These are phyloP conservation scores for Drosophila saltans DNA, from an alignment of 1,140 invertebrate genomes.

Conservation along the genomic window DNA sequence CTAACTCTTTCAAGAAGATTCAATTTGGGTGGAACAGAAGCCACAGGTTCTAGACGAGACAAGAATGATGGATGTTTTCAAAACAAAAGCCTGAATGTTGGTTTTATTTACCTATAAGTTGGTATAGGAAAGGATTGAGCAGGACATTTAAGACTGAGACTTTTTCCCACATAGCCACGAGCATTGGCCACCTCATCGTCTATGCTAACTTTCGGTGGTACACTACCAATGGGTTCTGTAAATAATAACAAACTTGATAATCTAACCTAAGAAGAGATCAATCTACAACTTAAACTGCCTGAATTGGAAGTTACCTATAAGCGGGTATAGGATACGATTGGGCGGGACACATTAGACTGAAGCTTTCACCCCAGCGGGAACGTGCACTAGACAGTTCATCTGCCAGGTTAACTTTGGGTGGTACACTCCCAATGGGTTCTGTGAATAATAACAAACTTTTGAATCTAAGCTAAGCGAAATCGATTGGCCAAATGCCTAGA, in stretches of 20 bases:
- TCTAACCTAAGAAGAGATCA: not conserved
- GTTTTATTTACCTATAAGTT: constrained; percentile 84
- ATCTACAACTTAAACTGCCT: constrained; percentile 37
- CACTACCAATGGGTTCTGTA: constrained; percentile 90
- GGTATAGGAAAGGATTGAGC: constrained; percentile 88
- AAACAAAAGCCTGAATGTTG: constrained; percentile 57
- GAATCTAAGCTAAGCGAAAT: constrained; percentile 14
- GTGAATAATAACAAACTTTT: constrained; percentile 29
- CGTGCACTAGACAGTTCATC: constrained; percentile 88
- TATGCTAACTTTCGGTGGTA: constrained; percentile 89
- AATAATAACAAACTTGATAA: constrained; percentile 13
- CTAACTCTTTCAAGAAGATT: constrained; percentile 84
- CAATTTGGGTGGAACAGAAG: constrained; percentile 83
- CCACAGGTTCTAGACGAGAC: constrained; percentile 43
- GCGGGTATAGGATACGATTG: constrained; percentile 87
- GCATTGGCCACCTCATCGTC: constrained; percentile 89
- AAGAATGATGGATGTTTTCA: not conserved
- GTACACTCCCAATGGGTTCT: constrained; percentile 90
- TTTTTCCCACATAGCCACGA: constrained; percentile 68
- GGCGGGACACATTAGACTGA: constrained; percentile 86
- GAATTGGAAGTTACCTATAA: constrained; percentile 84
- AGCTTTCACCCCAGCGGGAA: constrained; percentile 63
- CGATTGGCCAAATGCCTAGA: not conserved
- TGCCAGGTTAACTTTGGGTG: constrained; percentile 89
- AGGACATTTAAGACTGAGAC: constrained; percentile 86